Evolutionary conservation across 2,888 invertebrate species (phyloP), one percentile per base, ranked within the genome.

Genomic region (Epirrita christyi): DNA sequence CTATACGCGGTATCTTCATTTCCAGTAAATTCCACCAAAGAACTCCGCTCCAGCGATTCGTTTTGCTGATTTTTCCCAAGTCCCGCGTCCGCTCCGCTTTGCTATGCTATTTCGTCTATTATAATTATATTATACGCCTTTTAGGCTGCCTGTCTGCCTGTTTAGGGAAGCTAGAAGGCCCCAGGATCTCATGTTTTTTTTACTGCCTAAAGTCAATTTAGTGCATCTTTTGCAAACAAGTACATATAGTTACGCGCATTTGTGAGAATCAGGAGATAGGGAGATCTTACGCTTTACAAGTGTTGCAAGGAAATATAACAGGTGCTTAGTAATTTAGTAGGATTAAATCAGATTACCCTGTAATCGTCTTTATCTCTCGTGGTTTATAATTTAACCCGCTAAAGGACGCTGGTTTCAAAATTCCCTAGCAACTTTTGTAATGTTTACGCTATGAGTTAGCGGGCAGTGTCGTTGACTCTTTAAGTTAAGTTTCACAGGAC

Each of bases 361-460:
- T 72, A 75, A 77, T 73, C 73, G 67, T 60, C 71, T 71, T 75
- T 75, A 78, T 76, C 77, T 70, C 55, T 54, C 37, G 46, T 61
- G 45, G 64, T 61, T 67, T 70, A 63, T 44, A 55, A 54, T 54
- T 45, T 50, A 42, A 50, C 58, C 43, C 44, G 36, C 63, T 63
- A 67, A 67, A 67, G 65, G 65, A 68, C 68, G 62, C 68, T 56
- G 61, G 61, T 76, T 76, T 74, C 72, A 67, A 63, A 74, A 79
- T 70, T 55, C 55, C 47, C 66, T 36, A 70, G 50, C 11, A 29
- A 49, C 53, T 51, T 28, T 44, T 43, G 55, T 66, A 60, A 68
- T 73, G 71, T 80, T 80, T 77, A 76, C 71, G 66, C 68, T 72
- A 66, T 56, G 59, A 72, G 67, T 72, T 73, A 69, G 62, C 71